Conservation (phyloP, 2,797 vertebrate genomes). For the Scomberomorus guttatus region DNA sequence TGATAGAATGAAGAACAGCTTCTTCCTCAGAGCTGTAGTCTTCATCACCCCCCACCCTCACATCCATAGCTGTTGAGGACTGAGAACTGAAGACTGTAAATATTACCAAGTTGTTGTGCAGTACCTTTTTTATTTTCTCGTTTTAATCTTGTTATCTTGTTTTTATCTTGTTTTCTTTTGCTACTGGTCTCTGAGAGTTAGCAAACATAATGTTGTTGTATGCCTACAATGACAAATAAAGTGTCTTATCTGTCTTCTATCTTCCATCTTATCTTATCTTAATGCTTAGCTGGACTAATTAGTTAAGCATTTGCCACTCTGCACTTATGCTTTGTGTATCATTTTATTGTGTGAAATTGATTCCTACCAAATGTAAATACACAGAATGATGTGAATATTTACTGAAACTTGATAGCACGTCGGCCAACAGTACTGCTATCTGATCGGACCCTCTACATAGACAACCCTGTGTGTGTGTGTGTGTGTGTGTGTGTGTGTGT, state of each 20-base stretch:
- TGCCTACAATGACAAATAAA: not conserved
- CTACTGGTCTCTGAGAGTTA: no score
- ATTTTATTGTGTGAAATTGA: conserved; percentile 15
- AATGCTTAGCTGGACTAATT: conserved; percentile 32
- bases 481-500: conserved; percentile 19
- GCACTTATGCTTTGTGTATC: not conserved
- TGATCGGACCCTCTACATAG: conserved; percentile 41
- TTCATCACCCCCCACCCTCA: no score
- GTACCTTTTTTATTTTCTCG: no score
- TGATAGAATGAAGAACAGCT: no score
- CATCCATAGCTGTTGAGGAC: no score
- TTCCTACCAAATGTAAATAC: not conserved
- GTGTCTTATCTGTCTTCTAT: no score
- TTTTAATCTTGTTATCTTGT: no score
- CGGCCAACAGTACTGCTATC: conserved; percentile 55
- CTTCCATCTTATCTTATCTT: not conserved
- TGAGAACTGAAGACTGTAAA: no score
- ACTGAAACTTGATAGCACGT: conserved; percentile 55
- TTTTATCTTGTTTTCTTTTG: no score
- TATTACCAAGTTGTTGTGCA: no score
- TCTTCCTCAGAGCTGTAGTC: no score
- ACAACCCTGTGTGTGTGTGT: conserved; percentile 21
- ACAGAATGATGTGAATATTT: conserved; percentile 42
- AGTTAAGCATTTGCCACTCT: not conserved
- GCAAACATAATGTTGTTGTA: not conserved